Evolutionary conservation across 2,888 invertebrate genomes (phyloP), one percentile per base, ranked within the genome.

Genomic region (Deilephila porcellus): DNA sequence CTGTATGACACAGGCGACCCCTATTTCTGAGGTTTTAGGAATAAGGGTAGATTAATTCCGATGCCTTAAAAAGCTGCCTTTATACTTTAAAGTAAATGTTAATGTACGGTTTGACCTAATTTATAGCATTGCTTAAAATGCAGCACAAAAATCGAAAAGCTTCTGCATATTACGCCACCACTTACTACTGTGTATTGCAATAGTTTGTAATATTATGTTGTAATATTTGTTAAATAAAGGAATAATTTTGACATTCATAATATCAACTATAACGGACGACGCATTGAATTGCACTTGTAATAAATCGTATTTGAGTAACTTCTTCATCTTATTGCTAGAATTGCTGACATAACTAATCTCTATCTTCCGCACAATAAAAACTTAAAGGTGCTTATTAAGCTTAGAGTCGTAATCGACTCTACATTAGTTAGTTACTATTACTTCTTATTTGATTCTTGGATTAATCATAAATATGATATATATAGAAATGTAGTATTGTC

Each of bases 21-120:
- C 52, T 67, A 25, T 67, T 67, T 67, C 25, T 67, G 17, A 52
- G 67, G 45, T 53, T 64, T 62, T 60, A 52, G 29, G 52, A 62
- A 62, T 64, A 60, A 62, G 70, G 62, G 52, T 60, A 45, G 52
- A 37, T 73, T 25, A 60, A 56, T 59, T 29, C 14, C 20, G 53
- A 17, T 63, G 71, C 62, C 71, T 77, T 56, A 56, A 17, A 53
- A 56, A 56, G 56, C 56, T 56, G 56, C 56, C 56, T 62, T 63
- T 63, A 19, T 2, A 60, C 4, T 29, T 63, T 32, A 63, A 5
- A 34, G n/a, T 63, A 19, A 19, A 7, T 19, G n/a, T 67, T 45
- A 52, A 52, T 67, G 67, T 52, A 67, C 64, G 25, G 6, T 67
- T 29, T 25, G 52, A 67, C 52, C 67, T 17, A 25, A 25, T 52